Evolutionary conservation across 2,888 invertebrate genomes (phyloP).

Genomic region (Atrina japonica): DNA sequence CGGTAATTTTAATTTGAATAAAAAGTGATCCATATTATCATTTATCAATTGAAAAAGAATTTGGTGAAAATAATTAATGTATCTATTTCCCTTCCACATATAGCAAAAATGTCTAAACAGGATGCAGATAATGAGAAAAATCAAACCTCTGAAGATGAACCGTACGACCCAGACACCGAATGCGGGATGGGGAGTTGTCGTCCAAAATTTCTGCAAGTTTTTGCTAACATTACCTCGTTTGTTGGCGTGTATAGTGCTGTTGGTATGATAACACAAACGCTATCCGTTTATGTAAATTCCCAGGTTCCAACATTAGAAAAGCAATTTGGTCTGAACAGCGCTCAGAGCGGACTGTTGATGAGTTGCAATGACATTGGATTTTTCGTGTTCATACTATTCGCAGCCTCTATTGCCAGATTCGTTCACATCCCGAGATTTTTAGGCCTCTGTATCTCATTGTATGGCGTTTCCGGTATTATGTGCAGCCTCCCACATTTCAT

Average conservation of each 20-base stretch:
- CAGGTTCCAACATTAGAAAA: constrained; percentile 40
- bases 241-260: constrained; percentile 39
- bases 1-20: no score
- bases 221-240: constrained; percentile 44
- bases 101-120: no score
- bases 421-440: constrained; percentile 38
- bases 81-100: no score
- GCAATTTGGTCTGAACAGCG: constrained; percentile 36
- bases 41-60: no score
- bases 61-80: no score
- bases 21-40: no score
- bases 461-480: constrained; percentile 33
- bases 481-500: constrained; percentile 41
- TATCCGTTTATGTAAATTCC: constrained; percentile 29
- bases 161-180: not conserved
- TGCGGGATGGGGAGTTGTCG: constrained; percentile 41
- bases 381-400: constrained; percentile 13
- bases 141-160: no score
- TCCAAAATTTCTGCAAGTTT: constrained; percentile 30
- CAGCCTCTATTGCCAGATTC: constrained; percentile 16
- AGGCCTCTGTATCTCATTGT: constrained; percentile 23
- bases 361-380: constrained; percentile 39
- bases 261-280: constrained; percentile 27
- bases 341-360: constrained; percentile 39
- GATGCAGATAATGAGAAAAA: no score